A percentile compares a stretch with the other conserved stretches of the same genome.
phyloP scores from a whole-genome alignment of 1,140 invertebrate genomes.

The Sycobia sp. region DNA sequence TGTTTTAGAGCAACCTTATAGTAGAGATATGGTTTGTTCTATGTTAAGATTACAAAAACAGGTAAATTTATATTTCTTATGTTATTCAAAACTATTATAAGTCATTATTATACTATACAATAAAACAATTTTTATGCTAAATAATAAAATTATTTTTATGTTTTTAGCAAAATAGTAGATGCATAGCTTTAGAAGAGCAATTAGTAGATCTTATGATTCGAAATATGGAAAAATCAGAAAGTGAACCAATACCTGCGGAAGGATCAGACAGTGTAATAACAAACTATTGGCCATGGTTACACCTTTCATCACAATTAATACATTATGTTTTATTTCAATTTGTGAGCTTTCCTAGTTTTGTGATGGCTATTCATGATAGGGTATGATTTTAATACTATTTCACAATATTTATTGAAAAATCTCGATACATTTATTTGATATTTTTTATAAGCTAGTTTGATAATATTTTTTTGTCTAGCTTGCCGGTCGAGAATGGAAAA shows the following conservation, averaged over 20 bases:
- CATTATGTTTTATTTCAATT: constrained; percentile 96
- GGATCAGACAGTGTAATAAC: constrained; percentile 71
- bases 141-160: not conserved
- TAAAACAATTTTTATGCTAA: not conserved
- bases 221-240: constrained; percentile 90
- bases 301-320: constrained; percentile 93
- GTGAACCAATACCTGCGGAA: constrained; percentile 63
- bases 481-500: constrained; percentile 78
- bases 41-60: constrained; percentile 94
- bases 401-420: not conserved
- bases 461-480: constrained; percentile 62
- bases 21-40: constrained; percentile 92
- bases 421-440: no score
- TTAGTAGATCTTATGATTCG: constrained; percentile 90
- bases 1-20: constrained; percentile 94
- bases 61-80: constrained; percentile 50
- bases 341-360: constrained; percentile 90
- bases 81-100: not conserved
- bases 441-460: no score
- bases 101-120: not conserved
- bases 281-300: constrained; percentile 87
- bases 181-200: constrained; percentile 89
- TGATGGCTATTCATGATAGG: constrained; percentile 86
- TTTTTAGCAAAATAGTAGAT: constrained; percentile 81
- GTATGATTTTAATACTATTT: constrained; percentile 51